phyloP scores from a whole-genome alignment of 2,888 invertebrate species.

The Hydrotaea cyrtoneurina region DNA sequence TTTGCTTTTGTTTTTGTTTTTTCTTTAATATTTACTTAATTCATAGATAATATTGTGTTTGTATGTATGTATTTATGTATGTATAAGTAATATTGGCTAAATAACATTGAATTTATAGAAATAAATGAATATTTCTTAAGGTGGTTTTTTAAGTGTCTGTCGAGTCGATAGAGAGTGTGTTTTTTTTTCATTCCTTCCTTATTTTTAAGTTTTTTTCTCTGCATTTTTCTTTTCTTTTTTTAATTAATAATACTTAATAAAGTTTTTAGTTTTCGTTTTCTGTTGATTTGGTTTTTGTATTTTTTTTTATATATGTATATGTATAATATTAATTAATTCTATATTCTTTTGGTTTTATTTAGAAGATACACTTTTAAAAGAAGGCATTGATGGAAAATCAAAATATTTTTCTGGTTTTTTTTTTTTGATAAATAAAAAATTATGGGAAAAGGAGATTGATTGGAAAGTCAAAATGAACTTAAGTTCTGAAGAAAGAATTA shows the following conservation, averaged over 20 bases:
- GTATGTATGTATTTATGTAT: slow-evolving; percentile 28
- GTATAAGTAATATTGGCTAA: slow-evolving; percentile 25
- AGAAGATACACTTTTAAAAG: slow-evolving; percentile 52
- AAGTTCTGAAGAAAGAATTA: slow-evolving; percentile 2
- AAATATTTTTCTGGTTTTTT: not conserved
- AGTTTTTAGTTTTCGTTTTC: slow-evolving; percentile 16
- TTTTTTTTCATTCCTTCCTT: not conserved
- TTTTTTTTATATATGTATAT: not conserved
- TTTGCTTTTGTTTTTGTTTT: not conserved
- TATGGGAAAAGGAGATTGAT: too few species aligned
- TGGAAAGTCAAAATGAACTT: not conserved
- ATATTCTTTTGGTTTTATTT: slow-evolving; percentile 22
- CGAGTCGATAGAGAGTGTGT: slow-evolving; percentile 19
- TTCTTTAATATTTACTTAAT: slow-evolving; percentile 13
- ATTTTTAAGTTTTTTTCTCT: not conserved
- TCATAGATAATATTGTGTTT: not conserved
- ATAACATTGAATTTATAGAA: slow-evolving; percentile 61
- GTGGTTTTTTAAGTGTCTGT: slow-evolving; percentile 52
- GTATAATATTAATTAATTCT: slow-evolving; percentile 28
- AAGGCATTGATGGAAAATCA: slow-evolving; percentile 67
- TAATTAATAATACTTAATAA: slow-evolving; percentile 63
- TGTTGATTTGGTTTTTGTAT: not conserved
- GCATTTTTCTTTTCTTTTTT: slow-evolving; percentile 23
- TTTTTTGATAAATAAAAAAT: slow-evolving; percentile 23
- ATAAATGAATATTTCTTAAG: slow-evolving; percentile 65